These are phyloP conservation scores for Bombus turneri DNA, from an alignment of 1,140 invertebrate species.

Conservation along the genomic window DNA sequence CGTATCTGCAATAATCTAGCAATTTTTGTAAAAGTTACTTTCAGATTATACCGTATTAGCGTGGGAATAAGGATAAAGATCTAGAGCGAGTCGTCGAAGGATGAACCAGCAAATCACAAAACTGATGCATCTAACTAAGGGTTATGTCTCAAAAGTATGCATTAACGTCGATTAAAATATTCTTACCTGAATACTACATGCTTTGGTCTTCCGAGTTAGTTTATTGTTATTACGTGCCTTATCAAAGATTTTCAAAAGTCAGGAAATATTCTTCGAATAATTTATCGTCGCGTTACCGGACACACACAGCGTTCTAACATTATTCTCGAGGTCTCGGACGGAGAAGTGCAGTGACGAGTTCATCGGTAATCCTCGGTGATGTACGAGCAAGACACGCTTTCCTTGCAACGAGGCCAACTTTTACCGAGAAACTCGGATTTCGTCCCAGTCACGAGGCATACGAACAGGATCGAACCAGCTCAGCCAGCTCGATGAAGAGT, in stretches of 20 bases:
- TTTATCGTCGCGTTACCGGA: background rate
- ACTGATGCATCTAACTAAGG: background rate
- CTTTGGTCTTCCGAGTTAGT: no score
- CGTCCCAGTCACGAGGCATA: background rate
- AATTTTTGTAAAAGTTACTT: background rate
- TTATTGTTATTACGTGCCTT: no score
- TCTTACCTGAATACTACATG: no score
- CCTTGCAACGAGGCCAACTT: constrained; percentile 57
- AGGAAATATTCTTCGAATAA: background rate
- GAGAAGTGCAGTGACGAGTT: constrained; percentile 20
- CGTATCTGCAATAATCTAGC: background rate
- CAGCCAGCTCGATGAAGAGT: background rate
- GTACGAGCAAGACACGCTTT: constrained; percentile 47
- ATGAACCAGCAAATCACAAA: background rate
- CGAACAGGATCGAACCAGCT: background rate
- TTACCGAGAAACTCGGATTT: constrained; percentile 64
- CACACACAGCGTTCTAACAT: constrained; percentile 29
- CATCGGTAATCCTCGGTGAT: constrained; percentile 58
- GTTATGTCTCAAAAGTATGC: background rate
- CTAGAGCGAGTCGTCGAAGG: background rate
- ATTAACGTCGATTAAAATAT: no score
- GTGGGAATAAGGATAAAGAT: no score
- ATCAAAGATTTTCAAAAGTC: background rate
- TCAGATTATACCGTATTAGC: background rate
- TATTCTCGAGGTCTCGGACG: constrained; percentile 8